phyloP scores from a whole-genome alignment of 2,113 vertebrate species.

The Bos indicus region DNA sequence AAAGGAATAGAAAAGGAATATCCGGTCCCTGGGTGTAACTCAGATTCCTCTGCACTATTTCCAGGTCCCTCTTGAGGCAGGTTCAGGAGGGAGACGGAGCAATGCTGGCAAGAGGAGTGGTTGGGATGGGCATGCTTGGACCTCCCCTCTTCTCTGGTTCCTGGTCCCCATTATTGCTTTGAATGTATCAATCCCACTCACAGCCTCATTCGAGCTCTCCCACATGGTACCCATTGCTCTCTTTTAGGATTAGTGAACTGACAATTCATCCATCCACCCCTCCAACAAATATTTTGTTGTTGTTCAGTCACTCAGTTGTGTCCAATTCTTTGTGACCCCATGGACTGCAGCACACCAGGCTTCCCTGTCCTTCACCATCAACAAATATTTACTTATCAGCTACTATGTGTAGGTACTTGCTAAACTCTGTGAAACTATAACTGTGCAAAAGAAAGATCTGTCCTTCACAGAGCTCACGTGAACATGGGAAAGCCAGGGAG shows the following conservation, averaged over 20 bases:
- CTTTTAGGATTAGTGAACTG: neutral
- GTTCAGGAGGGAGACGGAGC: neutral
- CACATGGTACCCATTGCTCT: neutral
- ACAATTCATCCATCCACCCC: neutral
- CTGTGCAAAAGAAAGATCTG: neutral
- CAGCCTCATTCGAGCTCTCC: neutral
- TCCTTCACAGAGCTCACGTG: neutral
- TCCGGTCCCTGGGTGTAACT: neutral
- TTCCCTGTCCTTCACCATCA: neutral
- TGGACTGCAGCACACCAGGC: neutral
- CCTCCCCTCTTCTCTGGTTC: neutral
- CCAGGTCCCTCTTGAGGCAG: neutral
- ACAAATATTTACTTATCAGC: neutral
- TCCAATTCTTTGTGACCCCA: neutral
- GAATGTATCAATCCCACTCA: neutral
- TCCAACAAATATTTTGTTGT: neutral
- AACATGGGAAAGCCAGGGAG: neutral
- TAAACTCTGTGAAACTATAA: conserved; percentile 2
- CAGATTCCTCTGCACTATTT: neutral
- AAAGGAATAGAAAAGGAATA: neutral
- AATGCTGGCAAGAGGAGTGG: neutral
- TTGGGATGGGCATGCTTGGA: neutral
- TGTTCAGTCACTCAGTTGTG: neutral
- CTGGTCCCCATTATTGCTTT: neutral
- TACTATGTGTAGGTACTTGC: neutral